phyloP scores from a whole-genome alignment of 2,888 invertebrate species.

The Diploptera punctata region DNA sequence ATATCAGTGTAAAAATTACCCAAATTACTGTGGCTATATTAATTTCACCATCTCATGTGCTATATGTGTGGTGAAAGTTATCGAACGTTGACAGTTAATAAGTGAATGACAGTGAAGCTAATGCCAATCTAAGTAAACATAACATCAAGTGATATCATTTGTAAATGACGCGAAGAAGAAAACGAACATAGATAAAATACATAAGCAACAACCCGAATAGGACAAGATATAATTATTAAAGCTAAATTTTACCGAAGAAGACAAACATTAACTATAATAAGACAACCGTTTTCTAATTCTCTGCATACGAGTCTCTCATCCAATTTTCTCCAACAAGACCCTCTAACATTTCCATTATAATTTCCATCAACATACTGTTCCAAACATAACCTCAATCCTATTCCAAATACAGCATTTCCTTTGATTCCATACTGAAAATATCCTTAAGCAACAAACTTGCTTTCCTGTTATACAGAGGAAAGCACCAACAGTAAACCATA shows the following conservation, averaged over 20 bases:
- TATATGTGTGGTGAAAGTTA: background rate
- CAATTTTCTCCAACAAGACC: no score
- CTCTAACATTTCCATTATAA: no score
- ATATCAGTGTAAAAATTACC: background rate
- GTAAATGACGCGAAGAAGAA: constrained; percentile 1
- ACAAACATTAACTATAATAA: no score
- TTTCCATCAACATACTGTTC: no score
- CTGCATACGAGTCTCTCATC: no score
- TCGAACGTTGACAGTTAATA: background rate
- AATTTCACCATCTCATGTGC: background rate
- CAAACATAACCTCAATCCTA: no score
- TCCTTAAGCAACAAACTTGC: background rate
- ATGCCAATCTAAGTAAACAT: background rate
- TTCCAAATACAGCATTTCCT: no score
- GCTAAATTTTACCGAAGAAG: no score
- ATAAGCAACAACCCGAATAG: background rate
- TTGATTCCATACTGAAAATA: no score
- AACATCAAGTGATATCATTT: background rate
- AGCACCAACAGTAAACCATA: background rate
- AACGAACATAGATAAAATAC: background rate
- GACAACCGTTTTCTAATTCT: no score
- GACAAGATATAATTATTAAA: no score
- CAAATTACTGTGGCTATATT: constrained; percentile 3
- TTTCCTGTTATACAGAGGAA: background rate
- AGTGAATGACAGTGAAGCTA: background rate